Evolutionary conservation across 53 echinoderm and acorn worm species (phyloP), one percentile per base, ranked within the genome.

Genomic region (Zoroaster sp.): DNA sequence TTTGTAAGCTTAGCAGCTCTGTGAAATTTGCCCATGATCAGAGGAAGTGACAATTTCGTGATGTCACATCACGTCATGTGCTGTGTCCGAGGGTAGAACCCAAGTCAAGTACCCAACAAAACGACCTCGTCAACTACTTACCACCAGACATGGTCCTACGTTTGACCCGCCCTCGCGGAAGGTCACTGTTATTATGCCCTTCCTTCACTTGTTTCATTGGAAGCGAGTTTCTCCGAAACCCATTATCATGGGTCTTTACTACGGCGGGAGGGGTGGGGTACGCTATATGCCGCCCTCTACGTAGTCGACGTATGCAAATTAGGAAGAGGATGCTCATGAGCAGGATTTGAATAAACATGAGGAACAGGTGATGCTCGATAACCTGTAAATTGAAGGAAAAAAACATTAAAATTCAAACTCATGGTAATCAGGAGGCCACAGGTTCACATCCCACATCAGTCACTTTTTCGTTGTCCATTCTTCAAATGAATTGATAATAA

Each of bases 291-390:
- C 67, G 40, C 41, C 30, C 67, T 30, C 33, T 40, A 30, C 81
- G 81, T 28, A 66, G 9, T 13, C 92, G 69, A 25, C 88, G 72
- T 17, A 92, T 43, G 68, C 94, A 95, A 40, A 93, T 82, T 36
- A 92, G 82, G 83, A 97, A 94, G 53, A 97, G 87, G 40, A 92
- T 40, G 37, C 88, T 34, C 83, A 95, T 88, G 75, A 97, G 32
- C 20, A 94, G 9, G 14, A 97, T 91, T 66, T 97, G 95, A 38
- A 94, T 75, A 23, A 97, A 43, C 97, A 97, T 92, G 71, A 97
- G 77, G 72, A 97, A 94, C 17, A 95, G 92, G 81, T 97, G 97
- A 2, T 94, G 88, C 89, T 97, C 97, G 7, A 93, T 86, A 10
- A 94, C 93, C 97, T 96, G 69, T 44, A 55, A 32, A 40, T 32